Conservation (phyloP, 2,888 invertebrate species). For the Laspeyria flexula region DNA sequence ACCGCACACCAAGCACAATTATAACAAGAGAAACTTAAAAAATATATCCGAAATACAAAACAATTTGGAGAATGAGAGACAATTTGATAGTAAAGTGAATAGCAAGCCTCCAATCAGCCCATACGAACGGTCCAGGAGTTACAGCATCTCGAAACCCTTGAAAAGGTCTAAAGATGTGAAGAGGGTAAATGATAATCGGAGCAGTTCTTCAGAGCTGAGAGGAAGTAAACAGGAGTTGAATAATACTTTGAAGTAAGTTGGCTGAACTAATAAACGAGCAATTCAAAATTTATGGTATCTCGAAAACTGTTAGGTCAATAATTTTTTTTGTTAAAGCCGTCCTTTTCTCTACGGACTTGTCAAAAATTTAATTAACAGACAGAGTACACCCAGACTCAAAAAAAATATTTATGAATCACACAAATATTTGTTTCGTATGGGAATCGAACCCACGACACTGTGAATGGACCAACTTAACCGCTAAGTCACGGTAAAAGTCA, state of each 20-base stretch:
- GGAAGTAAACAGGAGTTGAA: conserved; percentile 75
- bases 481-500: no score
- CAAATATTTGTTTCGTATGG: no score
- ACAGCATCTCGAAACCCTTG: conserved; percentile 79
- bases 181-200: conserved; percentile 56
- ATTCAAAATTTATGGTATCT: no score
- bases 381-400: no score
- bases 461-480: no score
- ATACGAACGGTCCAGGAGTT: conserved; percentile 76
- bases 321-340: no score
- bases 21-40: conserved; percentile 82
- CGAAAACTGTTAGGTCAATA: no score
- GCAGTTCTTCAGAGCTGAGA: conserved; percentile 70
- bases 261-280: no score
- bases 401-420: no score
- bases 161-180: conserved; percentile 64
- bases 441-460: no score
- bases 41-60: conserved; percentile 85
- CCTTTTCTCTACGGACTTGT: no score
- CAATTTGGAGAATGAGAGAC: conserved; percentile 76
- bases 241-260: conserved; percentile 74
- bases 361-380: no score
- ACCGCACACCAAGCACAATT: conserved; percentile 66
- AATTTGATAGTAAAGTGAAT: conserved; percentile 60
- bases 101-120: conserved; percentile 79